phyloP scores from a whole-genome alignment of 2,888 invertebrate genomes.

The Limnephilus rhombicus region DNA sequence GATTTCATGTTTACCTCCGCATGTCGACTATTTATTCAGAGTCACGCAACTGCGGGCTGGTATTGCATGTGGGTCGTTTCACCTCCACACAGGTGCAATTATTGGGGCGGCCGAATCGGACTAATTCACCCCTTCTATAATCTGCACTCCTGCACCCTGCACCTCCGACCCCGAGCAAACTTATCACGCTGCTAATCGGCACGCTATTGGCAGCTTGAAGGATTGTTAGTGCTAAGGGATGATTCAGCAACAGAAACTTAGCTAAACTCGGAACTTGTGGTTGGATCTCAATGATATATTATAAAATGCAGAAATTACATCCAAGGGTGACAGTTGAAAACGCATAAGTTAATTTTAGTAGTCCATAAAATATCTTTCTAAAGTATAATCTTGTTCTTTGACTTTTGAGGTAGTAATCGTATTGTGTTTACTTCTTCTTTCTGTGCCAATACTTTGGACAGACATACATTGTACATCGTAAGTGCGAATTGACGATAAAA shows the following conservation, averaged over 20 bases:
- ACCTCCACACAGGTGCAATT: constrained; percentile 16
- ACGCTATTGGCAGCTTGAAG: constrained; percentile 32
- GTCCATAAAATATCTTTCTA: background rate
- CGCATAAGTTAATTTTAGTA: background rate
- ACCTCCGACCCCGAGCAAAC: background rate
- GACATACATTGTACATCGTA: too few species aligned
- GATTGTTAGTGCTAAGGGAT: constrained; percentile 3
- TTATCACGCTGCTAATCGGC: constrained; percentile 37
- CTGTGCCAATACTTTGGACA: background rate
- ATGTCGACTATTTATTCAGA: constrained; percentile 2
- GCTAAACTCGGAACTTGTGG: background rate
- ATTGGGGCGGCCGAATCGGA: background rate
- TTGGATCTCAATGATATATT: background rate
- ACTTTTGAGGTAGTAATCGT: background rate
- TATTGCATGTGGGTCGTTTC: constrained; percentile 45
- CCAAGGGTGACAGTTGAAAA: background rate
- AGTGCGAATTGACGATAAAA: too few species aligned
- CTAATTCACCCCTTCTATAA: constrained; percentile 6
- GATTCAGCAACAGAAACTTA: background rate
- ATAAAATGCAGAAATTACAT: background rate
- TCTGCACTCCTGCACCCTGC: constrained; percentile 2
- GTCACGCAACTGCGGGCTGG: constrained; percentile 47
- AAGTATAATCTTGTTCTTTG: too few species aligned
- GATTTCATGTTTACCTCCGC: background rate
- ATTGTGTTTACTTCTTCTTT: background rate